Conservation (phyloP, 2,797 vertebrate genomes). For the Muscicapa comitata region DNA sequence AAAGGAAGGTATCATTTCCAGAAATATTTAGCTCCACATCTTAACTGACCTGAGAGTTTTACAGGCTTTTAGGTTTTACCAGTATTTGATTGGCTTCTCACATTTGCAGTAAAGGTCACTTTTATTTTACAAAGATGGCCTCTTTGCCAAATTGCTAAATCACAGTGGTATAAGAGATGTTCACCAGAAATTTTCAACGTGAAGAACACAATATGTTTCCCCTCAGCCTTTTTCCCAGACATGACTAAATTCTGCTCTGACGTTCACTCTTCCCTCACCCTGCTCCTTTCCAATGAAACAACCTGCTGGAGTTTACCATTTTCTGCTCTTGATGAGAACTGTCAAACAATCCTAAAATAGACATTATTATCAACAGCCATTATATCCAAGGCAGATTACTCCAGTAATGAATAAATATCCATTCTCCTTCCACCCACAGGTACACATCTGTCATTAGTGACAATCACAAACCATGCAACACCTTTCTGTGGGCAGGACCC, state of each 20-base stretch:
- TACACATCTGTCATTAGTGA: not conserved
- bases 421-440: not conserved
- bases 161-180: not conserved
- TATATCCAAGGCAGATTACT: not conserved
- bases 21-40: not conserved
- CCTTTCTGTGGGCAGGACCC: not conserved
- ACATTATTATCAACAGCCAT: not conserved
- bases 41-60: not conserved
- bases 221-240: not conserved
- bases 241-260: not conserved
- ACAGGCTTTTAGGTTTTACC: not conserved
- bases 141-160: not conserved
- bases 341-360: constrained; percentile 16
- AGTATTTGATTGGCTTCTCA: not conserved
- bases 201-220: not conserved
- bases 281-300: not conserved
- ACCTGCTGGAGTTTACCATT: not conserved
- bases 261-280: not conserved
- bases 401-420: not conserved
- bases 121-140: not conserved
- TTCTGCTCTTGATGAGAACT: not conserved
- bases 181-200: not conserved
- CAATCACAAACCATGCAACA: not conserved
- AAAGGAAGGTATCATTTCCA: not conserved
- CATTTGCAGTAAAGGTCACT: not conserved